Evolutionary conservation across 92 coral and sea anemone genomes (phyloP).

Genomic region (Desmophyllum pertusum): DNA sequence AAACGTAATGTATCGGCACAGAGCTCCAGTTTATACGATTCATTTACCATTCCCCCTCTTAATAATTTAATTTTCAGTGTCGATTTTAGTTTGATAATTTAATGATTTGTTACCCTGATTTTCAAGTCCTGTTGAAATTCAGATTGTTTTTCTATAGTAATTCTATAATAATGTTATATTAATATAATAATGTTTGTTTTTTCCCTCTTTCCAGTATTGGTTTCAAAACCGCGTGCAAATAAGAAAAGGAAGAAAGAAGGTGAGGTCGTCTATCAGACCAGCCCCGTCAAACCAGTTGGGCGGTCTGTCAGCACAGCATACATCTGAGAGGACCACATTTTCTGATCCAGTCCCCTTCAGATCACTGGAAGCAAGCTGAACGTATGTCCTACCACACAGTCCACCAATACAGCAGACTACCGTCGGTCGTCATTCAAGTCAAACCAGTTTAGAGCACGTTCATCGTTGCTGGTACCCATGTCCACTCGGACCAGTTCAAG

Average conservation of each 20-base stretch:
- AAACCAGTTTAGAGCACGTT: neutral
- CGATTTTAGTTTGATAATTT: too few species aligned
- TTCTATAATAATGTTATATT: too few species aligned
- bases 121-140: too few species aligned
- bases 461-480: neutral
- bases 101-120: too few species aligned
- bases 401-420: neutral
- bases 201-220: conserved; percentile 22
- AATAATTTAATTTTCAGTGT: too few species aligned
- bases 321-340: neutral
- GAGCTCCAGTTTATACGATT: too few species aligned
- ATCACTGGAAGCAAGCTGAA: conserved; percentile 17
- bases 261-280: neutral
- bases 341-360: neutral
- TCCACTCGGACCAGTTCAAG: conserved; percentile 24
- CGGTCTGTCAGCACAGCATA: neutral
- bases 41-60: too few species aligned
- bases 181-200: too few species aligned
- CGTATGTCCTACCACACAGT: neutral
- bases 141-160: too few species aligned
- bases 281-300: conserved; percentile 38
- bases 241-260: neutral
- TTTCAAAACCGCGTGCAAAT: conserved; percentile 31
- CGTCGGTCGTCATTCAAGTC: neutral
- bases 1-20: too few species aligned